Evolutionary conservation across 2,113 vertebrate genomes (phyloP).

Genomic region (Capreolus pygargus): DNA sequence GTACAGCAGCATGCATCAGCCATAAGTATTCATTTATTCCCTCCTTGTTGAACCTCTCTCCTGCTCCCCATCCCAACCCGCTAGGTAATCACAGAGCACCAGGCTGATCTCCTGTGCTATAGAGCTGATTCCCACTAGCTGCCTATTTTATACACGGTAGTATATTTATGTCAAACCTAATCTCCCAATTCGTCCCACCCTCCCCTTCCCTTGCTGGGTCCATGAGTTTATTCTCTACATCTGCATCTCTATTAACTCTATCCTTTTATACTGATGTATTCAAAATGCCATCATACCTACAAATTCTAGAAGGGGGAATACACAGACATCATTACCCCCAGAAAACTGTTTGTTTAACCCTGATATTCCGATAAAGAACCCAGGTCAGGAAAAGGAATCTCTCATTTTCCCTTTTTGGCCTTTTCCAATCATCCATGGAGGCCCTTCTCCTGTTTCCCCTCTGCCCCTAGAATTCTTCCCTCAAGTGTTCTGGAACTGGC

Average conservation of each 20-base stretch:
- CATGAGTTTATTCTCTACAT: neutral
- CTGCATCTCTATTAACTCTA: neutral
- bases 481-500: slow-evolving; percentile 72
- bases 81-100: neutral
- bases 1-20: neutral
- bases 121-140: neutral
- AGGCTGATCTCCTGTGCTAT: neutral
- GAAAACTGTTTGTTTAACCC: neutral
- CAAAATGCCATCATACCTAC: neutral
- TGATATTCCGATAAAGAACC: neutral
- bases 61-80: neutral
- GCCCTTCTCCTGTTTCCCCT: neutral
- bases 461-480: slow-evolving; percentile 66
- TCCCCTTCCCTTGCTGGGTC: neutral
- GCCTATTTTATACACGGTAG: neutral
- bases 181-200: neutral
- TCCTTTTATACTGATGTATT: neutral
- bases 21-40: neutral
- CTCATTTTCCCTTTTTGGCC: neutral
- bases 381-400: neutral
- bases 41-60: neutral
- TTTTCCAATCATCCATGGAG: slow-evolving; percentile 15
- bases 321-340: neutral
- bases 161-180: neutral
- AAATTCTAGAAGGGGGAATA: neutral